Conservation (phyloP, 64 coral and sea anemone species). For the Porites australiensis region DNA sequence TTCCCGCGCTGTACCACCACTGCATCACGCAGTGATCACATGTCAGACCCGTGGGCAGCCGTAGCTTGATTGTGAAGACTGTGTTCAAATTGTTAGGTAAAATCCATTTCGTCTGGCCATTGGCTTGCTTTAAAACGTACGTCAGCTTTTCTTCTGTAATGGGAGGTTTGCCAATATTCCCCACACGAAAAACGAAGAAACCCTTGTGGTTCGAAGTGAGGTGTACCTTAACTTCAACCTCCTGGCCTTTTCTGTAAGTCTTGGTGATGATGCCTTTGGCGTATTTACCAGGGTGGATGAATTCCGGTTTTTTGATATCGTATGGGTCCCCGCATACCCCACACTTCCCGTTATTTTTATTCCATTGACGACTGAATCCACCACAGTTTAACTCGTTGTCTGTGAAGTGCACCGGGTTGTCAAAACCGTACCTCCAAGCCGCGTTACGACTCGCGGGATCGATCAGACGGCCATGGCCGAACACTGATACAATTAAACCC, state of each 20-base stretch:
- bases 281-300: constrained; percentile 62
- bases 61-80: constrained; percentile 45
- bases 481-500: neutral
- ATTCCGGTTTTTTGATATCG: neutral
- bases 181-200: constrained; percentile 71
- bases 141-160: constrained; percentile 78
- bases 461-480: constrained; percentile 59
- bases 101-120: constrained; percentile 62
- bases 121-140: constrained; percentile 34
- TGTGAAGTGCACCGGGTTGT: constrained; percentile 53
- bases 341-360: constrained; percentile 74
- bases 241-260: constrained; percentile 69
- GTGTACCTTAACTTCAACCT: constrained; percentile 43
- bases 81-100: constrained; percentile 19
- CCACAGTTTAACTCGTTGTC: constrained; percentile 81
- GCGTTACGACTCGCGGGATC: constrained; percentile 67
- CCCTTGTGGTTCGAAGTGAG: constrained; percentile 82
- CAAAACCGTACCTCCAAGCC: constrained; percentile 60
- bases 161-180: constrained; percentile 61
- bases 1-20: constrained; percentile 83
- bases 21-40: constrained; percentile 85
- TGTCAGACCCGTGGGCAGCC: constrained; percentile 63
- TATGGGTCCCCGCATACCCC: constrained; percentile 83
- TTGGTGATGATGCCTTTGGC: constrained; percentile 62
- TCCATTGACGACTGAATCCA: constrained; percentile 59